A percentile compares a stretch with the other conserved stretches of the same genome.
phyloP scores from a whole-genome alignment of 35 echinoderm and acorn worm genomes.

The Eucidaris tribuloides region DNA sequence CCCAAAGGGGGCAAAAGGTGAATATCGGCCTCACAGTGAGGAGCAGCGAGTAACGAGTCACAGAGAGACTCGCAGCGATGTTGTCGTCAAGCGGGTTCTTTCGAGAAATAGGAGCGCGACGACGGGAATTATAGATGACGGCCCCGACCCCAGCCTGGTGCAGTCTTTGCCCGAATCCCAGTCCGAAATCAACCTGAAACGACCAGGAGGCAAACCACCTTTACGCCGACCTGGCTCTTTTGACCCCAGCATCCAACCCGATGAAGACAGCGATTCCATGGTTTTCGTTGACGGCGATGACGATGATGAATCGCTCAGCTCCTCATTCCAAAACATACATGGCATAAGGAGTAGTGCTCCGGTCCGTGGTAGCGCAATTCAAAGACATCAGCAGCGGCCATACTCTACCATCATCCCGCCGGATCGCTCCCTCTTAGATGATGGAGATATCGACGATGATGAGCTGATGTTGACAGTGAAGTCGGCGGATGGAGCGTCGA shows the following conservation, averaged over 20 bases:
- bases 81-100: constrained; percentile 12
- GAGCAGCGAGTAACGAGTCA: too few species aligned
- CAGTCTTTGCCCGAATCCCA: constrained; percentile 1
- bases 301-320: constrained; percentile 45
- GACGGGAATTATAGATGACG: constrained; percentile 8
- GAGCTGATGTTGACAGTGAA: constrained; percentile 9
- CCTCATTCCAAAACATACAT: constrained; percentile 72
- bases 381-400: constrained; percentile 29
- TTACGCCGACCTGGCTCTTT: constrained; percentile 39
- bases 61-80: too few species aligned
- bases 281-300: constrained; percentile 86
- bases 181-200: constrained; percentile 20
- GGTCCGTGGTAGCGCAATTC: constrained; percentile 12
- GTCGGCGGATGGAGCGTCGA: constrained; percentile 4
- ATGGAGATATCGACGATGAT: constrained; percentile 16
- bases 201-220: neutral
- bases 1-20: too few species aligned
- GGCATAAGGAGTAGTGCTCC: constrained; percentile 77
- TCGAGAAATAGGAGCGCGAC: constrained; percentile 22
- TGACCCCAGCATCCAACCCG: constrained; percentile 53
- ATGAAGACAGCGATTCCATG: constrained; percentile 62
- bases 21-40: too few species aligned
- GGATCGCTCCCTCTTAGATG: constrained; percentile 45
- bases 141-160: constrained; percentile 5
- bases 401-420: constrained; percentile 71